Conservation (phyloP, 2,113 vertebrate species). For the Callaeas wilsoni region DNA sequence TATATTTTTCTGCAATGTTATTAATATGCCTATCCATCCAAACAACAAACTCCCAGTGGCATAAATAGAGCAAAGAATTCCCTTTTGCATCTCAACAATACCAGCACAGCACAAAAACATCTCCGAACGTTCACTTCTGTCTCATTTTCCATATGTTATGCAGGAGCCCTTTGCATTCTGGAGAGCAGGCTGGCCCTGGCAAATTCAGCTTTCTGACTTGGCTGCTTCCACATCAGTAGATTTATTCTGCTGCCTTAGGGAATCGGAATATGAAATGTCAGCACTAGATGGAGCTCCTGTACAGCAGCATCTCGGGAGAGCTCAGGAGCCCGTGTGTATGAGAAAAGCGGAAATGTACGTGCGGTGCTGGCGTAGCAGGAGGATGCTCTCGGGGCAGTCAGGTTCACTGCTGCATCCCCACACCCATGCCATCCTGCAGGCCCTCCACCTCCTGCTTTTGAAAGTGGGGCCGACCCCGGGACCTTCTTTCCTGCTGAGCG, state of each 20-base stretch:
- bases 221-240: accelerated
- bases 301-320: neutral
- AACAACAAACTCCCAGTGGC: neutral
- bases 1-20: neutral
- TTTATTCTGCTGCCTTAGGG: neutral
- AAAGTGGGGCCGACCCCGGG: accelerated
- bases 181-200: neutral
- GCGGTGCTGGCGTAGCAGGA: accelerated
- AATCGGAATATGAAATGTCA: neutral
- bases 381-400: neutral
- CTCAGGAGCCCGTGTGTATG: accelerated
- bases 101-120: neutral
- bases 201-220: neutral
- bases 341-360: neutral
- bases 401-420: neutral
- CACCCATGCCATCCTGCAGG: accelerated
- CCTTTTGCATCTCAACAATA: neutral
- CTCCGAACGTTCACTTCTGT: neutral
- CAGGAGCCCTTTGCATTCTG: neutral
- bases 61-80: neutral
- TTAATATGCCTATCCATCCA: neutral
- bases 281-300: constrained; percentile 49
- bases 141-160: neutral
- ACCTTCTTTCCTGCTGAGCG: neutral
- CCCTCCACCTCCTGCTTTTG: neutral